These are phyloP conservation scores for Pterostichus niger DNA, from an alignment of 2,888 invertebrate genomes.

Conservation along the genomic window DNA sequence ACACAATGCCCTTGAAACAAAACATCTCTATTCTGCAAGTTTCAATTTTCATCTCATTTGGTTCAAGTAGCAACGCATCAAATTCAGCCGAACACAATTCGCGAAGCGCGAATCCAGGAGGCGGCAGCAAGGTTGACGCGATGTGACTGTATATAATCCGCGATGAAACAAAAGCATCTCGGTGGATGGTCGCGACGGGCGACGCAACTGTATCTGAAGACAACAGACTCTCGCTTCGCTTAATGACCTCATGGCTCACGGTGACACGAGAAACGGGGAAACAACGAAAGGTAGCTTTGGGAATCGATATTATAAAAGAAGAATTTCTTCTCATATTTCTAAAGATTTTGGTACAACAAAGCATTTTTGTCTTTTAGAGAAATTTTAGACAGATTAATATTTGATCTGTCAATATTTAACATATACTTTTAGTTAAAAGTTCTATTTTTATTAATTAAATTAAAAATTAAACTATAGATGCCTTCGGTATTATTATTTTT, in stretches of 20 bases:
- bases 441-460: not conserved
- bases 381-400: conserved; percentile 2
- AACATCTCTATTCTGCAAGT: conserved; percentile 1
- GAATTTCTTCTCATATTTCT: conserved; percentile 15
- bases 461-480: not conserved
- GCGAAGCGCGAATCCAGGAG: conserved; percentile 8
- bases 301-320: conserved; percentile 22
- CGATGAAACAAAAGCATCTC: conserved; percentile 29
- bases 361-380: not conserved
- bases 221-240: conserved; percentile 37
- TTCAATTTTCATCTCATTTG: conserved; percentile 44
- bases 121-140: not conserved
- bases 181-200: not conserved
- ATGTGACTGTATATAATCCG: conserved; percentile 21
- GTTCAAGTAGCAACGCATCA: conserved; percentile 25
- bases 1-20: conserved; percentile 25
- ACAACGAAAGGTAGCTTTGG: conserved; percentile 8
- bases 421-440: too few relatives aligned
- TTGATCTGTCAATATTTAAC: not conserved
- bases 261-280: not conserved
- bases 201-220: conserved; percentile 9
- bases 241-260: conserved; percentile 32
- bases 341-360: not conserved
- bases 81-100: conserved; percentile 9
- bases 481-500: too few relatives aligned